Conservation (phyloP, 2,888 invertebrate genomes). For the Epirrhoe tristata region DNA sequence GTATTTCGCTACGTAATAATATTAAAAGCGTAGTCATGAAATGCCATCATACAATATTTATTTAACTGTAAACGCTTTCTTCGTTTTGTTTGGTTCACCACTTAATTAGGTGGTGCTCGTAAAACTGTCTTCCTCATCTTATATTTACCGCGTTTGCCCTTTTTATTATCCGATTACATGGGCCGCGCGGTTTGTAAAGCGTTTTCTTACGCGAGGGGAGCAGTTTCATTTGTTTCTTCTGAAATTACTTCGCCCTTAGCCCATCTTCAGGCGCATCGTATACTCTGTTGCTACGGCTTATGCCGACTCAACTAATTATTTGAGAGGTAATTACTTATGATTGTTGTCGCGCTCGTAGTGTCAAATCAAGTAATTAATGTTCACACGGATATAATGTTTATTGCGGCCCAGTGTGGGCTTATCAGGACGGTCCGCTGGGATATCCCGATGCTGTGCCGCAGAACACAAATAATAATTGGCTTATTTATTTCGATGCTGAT, state of each 20-base stretch:
- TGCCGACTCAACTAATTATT: conserved; percentile 52
- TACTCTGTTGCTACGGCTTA: conserved; percentile 22
- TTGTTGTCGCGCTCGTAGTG: conserved; percentile 68
- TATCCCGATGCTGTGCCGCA: conserved; percentile 54
- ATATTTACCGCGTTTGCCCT: conserved; percentile 86
- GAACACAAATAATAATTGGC: conserved; percentile 59
- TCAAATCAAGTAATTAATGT: conserved; percentile 78
- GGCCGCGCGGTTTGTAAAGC: conserved; percentile 82
- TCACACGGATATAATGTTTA: conserved; percentile 70
- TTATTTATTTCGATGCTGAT: conserved; percentile 54
- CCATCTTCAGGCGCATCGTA: conserved; percentile 61
- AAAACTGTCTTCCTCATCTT: conserved; percentile 86
- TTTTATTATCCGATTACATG: conserved; percentile 86
- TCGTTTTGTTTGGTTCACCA: conserved; percentile 82
- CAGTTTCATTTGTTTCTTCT: conserved; percentile 84
- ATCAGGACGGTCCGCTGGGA: conserved; percentile 74
- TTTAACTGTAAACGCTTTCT: conserved; percentile 75
- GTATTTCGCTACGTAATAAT: conserved; percentile 22
- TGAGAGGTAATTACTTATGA: conserved; percentile 73
- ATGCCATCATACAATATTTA: conserved; percentile 53
- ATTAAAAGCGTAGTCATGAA: conserved; percentile 28
- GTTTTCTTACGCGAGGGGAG: conserved; percentile 80
- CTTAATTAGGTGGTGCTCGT: conserved; percentile 85
- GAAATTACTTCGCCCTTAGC: conserved; percentile 75
- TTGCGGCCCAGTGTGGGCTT: conserved; percentile 74